phyloP scores from a whole-genome alignment of 2,797 vertebrate species.

The Pitangus sulphuratus region DNA sequence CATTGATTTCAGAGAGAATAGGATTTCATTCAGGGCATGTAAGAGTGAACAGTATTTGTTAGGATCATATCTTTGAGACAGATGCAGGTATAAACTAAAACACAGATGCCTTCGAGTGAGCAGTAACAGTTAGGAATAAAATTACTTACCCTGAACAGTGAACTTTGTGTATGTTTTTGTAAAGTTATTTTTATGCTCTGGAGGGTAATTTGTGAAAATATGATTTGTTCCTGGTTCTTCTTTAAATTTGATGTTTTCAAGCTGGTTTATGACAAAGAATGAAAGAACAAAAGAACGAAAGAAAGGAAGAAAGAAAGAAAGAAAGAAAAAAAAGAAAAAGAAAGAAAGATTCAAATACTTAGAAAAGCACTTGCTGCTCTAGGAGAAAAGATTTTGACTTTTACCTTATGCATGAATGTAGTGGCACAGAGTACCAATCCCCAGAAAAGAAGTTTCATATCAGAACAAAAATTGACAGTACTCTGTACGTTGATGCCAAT shows the following conservation, averaged over 20 bases:
- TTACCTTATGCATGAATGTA: not conserved
- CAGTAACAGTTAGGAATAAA: not conserved
- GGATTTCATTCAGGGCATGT: not conserved
- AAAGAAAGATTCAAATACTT: not conserved
- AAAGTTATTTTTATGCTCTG: not conserved
- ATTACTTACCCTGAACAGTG: not conserved
- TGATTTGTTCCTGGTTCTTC: not conserved
- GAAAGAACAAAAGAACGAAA: not conserved
- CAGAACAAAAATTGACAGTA: not conserved
- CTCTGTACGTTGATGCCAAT: not conserved
- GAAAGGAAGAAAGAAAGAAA: not conserved
- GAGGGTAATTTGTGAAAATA: not conserved
- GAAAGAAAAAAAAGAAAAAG: not conserved
- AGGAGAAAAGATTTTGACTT: not conserved
- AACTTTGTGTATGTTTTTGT: not conserved
- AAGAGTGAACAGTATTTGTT: not conserved
- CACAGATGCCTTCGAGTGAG: not conserved
- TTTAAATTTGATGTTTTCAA: not conserved
- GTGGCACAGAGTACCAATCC: not conserved
- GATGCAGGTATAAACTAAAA: not conserved
- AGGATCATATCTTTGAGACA: not conserved
- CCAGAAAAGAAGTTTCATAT: not conserved
- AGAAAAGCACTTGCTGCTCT: not conserved
- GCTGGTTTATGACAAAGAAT: not conserved
- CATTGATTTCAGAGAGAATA: not conserved